These are phyloP conservation scores for Idaea aversata DNA, from an alignment of 2,888 invertebrate species.

Conservation along the genomic window DNA sequence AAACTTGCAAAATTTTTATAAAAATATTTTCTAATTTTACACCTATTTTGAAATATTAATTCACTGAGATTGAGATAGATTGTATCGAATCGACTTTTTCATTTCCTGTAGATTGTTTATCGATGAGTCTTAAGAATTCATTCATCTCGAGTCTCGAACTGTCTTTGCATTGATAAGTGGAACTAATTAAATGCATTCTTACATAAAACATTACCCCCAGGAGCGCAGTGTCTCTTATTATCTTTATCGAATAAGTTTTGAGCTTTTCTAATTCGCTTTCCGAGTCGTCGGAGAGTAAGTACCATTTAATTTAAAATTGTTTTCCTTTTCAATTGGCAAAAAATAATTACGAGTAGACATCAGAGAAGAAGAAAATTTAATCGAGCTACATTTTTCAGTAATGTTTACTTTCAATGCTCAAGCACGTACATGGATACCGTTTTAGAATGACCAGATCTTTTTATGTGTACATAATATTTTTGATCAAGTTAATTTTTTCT, in stretches of 20 bases:
- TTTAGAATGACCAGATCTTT: background rate
- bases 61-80: background rate
- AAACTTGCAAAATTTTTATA: too few relatives aligned
- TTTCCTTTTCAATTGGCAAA: background rate
- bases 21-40: too few relatives aligned
- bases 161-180: slow-evolving; percentile 48
- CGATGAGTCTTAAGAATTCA: slow-evolving; percentile 27
- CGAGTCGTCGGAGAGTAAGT: slow-evolving; percentile 18
- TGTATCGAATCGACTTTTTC: background rate
- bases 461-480: background rate
- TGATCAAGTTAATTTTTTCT: background rate
- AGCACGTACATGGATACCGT: background rate
- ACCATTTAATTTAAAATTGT: slow-evolving; percentile 11
- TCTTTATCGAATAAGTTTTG: slow-evolving; percentile 55
- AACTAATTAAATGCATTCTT: slow-evolving; percentile 56
- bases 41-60: background rate
- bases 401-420: background rate
- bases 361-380: background rate
- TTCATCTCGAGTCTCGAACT: slow-evolving; percentile 28
- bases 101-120: background rate
- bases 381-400: background rate
- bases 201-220: slow-evolving; percentile 74
- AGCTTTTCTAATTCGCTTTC: slow-evolving; percentile 58
- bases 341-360: background rate
- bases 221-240: slow-evolving; percentile 61